Base-by-base conservation (phyloP, 2,113 vertebrate genomes). In the Callithrix jacchus region DNA sequence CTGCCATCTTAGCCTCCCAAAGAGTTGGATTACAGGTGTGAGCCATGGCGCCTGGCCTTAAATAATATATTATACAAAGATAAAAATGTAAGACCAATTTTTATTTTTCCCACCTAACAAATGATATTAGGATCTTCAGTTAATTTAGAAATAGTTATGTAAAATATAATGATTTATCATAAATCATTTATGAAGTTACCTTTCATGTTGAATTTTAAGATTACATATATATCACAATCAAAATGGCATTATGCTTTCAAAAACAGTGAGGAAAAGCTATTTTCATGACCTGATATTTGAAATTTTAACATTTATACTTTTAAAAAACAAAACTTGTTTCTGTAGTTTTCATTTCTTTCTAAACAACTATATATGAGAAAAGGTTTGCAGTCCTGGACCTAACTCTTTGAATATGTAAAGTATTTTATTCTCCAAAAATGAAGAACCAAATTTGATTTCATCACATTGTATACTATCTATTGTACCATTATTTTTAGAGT, bases 61-160 rank as follows among this genome's bases (percentile, higher is more conserved):
- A 56, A 18, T 74, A 74, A 76, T 37, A 82, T 49, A 76, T 17
- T 35, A 54, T 35, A 66, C 56, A 18, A 40, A 93, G 35, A 52
- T 92, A 61, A 49, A 91, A 74, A 73, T 68, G 82, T 80, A 54
- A 70, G 35, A 96, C n/a, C 35, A 89, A 85, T 85, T 84, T 77
- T 71, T 14, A 52, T 84, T 79, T 82, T 93, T 56, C 20, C 45
- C 30, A 94, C n/a, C 49, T 94, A 73, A 95, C 32, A 95, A 82
- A 80, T 76, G 35, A 37, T 27, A 87, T 40, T 49, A 52, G 91
- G 30, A 82, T 32, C 54, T 94, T 91, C n/a, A 64, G 30, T 16
- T 52, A 64, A 91, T 66, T 90, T 90, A 35, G 80, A 96, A 47
- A 93, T 2, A 76, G 6, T 71, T 54, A 88, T 21, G 1, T 21